Conservation (phyloP, 1,140 invertebrate genomes). For the Drosophila gunungcola region DNA sequence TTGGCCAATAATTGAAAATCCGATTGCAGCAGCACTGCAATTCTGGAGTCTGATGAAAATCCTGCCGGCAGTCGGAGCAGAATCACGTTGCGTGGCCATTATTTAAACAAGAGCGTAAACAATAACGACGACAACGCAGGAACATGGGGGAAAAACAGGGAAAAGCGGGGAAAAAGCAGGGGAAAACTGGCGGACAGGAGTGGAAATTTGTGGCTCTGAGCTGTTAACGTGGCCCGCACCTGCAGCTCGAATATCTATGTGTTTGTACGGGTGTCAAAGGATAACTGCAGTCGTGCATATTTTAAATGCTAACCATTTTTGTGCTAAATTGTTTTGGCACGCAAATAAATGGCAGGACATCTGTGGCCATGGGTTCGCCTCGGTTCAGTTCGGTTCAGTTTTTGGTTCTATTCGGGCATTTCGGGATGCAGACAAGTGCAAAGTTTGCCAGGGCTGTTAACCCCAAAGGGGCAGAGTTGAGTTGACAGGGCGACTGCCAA, state of each 20-base stretch:
- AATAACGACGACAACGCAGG: slow-evolving; percentile 70
- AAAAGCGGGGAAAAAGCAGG: not conserved
- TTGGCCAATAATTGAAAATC: slow-evolving; percentile 82
- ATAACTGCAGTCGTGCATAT: slow-evolving; percentile 79
- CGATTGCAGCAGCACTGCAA: slow-evolving; percentile 69
- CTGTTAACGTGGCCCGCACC: slow-evolving; percentile 24
- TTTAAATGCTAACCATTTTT: slow-evolving; percentile 80
- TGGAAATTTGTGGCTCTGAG: slow-evolving; percentile 64
- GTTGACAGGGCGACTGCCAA: slow-evolving; percentile 61
- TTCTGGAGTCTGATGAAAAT: slow-evolving; percentile 36
- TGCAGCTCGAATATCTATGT: slow-evolving; percentile 27
- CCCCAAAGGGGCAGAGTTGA: slow-evolving; percentile 45
- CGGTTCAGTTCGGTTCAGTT: slow-evolving; percentile 4
- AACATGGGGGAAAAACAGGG: slow-evolving; percentile 25
- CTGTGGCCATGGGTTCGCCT: slow-evolving; percentile 49
- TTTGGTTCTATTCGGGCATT: slow-evolving; percentile 2
- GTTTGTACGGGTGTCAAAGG: slow-evolving; percentile 67
- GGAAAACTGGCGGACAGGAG: slow-evolving; percentile 34
- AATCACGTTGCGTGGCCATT: slow-evolving; percentile 77
- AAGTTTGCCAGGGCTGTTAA: slow-evolving; percentile 68
- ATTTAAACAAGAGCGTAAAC: slow-evolving; percentile 83
- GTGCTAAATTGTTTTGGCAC: slow-evolving; percentile 84
- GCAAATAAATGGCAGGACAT: slow-evolving; percentile 78
- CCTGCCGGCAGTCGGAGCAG: slow-evolving; percentile 14
- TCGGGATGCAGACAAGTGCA: slow-evolving; percentile 49